Evolutionary conservation across 2,797 vertebrate genomes (phyloP), one percentile per base, ranked within the genome.

Genomic region (Anguilla pacifica): DNA sequence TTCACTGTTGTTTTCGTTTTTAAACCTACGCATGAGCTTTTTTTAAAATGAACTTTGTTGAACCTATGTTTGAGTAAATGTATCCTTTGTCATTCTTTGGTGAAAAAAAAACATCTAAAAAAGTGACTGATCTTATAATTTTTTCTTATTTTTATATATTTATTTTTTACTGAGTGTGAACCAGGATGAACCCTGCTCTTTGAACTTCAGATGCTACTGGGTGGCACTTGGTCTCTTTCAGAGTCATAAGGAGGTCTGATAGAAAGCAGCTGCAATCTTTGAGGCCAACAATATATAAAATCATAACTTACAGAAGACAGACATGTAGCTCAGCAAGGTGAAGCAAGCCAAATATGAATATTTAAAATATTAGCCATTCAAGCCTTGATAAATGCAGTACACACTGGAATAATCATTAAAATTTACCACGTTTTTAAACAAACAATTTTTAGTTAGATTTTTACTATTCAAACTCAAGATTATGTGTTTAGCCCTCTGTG

Each of bases 151-250:
- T n/a, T 46, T 82, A 28, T 74, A 11, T 19, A 28, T 74, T 57
- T n/a, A 79, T 1, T 61, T 81, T 74, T 35, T 17, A 94, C 93
- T 92, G 93, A 89, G 90, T 67, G 91, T 95, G 95, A 95, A 94
- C 95, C 93, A 88, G 90, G 90, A 91, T 94, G 94, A 95, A 96
- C 95, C 94, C 92, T 72, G 57, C 70, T n/a, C 39, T 22, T 43
- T 83, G 85, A 90, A 86, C 88, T 84, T 59, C 93, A 94, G 90
- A 94, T 91, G 94, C 95, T 96, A 96, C 95, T 95, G 96, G 96
- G 93, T 96, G 94, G 95, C 95, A 22, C 6, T 9, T 55, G 72
- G 55, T 77, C 51, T 72, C 81, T 7, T 55, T 25, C 61, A 46
- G 79, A 77, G 74, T 77, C 35, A 82, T n/a, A 51, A 51, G 43